A percentile compares a stretch with the other conserved stretches of the same genome.
Conservation (phyloP, 2,888 invertebrate species). For the Mylabris sibirica region DNA sequence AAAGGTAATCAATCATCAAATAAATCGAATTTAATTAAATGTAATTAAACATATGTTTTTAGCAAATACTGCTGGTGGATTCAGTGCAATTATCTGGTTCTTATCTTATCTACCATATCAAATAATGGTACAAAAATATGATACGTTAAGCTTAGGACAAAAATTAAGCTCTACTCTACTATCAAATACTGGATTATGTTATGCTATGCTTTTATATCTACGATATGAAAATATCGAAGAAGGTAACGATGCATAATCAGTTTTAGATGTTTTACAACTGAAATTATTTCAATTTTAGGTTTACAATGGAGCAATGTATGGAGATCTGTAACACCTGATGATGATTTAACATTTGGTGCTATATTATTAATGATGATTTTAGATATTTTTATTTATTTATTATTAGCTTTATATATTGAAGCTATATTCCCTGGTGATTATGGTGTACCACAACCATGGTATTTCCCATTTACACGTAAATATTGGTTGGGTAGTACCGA, state of each 20-base stretch:
- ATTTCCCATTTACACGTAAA: slow-evolving; percentile 70
- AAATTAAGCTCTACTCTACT: slow-evolving; percentile 72
- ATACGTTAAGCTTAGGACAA: slow-evolving; percentile 64
- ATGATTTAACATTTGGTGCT: slow-evolving; percentile 72
- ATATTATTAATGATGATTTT: slow-evolving; percentile 74
- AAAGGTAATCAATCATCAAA: slow-evolving; percentile 43
- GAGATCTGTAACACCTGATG: slow-evolving; percentile 68
- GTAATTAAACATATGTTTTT: slow-evolving; percentile 20
- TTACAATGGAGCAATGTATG: slow-evolving; percentile 70
- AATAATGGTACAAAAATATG: slow-evolving; percentile 69
- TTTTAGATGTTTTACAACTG: slow-evolving; percentile 44
- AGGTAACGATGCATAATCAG: slow-evolving; percentile 63
- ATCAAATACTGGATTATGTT: slow-evolving; percentile 80
- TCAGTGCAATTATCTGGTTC: slow-evolving; percentile 78
- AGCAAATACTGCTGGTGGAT: slow-evolving; percentile 80
- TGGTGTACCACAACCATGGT: slow-evolving; percentile 81
- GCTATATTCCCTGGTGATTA: slow-evolving; percentile 83
- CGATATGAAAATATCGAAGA: slow-evolving; percentile 73
- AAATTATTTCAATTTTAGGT: slow-evolving; percentile 17
- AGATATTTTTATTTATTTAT: slow-evolving; percentile 73
- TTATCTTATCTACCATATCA: slow-evolving; percentile 74
- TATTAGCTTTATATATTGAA: slow-evolving; percentile 82
- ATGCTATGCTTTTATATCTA: slow-evolving; percentile 74
- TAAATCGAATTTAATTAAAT: slow-evolving; percentile 33
- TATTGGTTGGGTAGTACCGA: slow-evolving; percentile 54